A percentile compares a stretch with the other conserved stretches of the same genome.
Conservation (phyloP, 2,797 vertebrate genomes). For the Myotis vivesi region DNA sequence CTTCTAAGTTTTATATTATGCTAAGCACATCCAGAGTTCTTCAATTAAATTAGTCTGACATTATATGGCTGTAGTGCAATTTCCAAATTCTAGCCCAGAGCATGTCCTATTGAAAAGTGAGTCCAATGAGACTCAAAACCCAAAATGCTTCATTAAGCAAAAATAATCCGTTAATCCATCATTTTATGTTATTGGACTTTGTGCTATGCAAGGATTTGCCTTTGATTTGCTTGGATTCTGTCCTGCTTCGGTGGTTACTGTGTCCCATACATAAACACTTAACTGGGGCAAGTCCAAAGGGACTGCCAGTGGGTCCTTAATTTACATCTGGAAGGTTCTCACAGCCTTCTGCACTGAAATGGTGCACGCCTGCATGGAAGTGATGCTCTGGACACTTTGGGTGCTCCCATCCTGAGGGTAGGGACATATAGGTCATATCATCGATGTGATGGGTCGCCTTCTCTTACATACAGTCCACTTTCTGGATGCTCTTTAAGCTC, state of each 20-base stretch:
- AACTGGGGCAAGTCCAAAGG: background rate
- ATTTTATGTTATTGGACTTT: constrained; percentile 51
- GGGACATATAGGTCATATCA: background rate
- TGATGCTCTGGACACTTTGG: rapidly evolving
- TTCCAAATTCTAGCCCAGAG: background rate
- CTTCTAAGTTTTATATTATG: constrained; percentile 40
- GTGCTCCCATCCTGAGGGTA: background rate
- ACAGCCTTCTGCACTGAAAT: background rate
- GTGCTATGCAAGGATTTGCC: background rate
- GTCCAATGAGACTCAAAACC: constrained; percentile 39
- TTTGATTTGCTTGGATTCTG: background rate
- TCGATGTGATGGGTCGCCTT: rapidly evolving
- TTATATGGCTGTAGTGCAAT: background rate
- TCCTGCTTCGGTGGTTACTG: background rate
- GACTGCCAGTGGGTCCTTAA: rapidly evolving
- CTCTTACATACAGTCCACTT: background rate
- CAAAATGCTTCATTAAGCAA: constrained; percentile 60
- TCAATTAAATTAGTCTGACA: constrained; percentile 5
- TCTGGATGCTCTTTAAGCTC: background rate
- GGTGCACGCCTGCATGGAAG: background rate
- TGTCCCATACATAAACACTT: too few relatives aligned
- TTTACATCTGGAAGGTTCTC: background rate
- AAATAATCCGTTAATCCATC: constrained; percentile 46
- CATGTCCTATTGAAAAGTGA: constrained; percentile 8
- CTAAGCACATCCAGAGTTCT: background rate